These are phyloP conservation scores for Drosophila sp. DNA, from an alignment of 1,140 invertebrate genomes.

Conservation along the genomic window DNA sequence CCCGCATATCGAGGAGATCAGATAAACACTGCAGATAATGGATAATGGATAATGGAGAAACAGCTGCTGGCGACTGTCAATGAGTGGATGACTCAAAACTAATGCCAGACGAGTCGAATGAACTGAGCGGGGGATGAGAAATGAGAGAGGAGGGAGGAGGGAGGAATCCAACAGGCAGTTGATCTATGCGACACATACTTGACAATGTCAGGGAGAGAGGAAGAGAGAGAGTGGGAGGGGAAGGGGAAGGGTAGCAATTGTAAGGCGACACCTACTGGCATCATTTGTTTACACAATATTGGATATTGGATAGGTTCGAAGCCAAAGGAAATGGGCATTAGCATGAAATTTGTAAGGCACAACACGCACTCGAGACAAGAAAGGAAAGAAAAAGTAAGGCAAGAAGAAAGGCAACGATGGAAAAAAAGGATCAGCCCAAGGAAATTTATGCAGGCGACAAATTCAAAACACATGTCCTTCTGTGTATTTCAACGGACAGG, in stretches of 20 bases:
- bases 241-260: conserved; percentile 47
- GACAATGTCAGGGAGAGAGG: not conserved
- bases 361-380: conserved; percentile 70
- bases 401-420: not conserved
- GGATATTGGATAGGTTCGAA: conserved; percentile 62
- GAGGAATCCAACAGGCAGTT: conserved; percentile 72
- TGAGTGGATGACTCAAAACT: conserved; percentile 51
- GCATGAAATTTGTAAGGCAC: conserved; percentile 79
- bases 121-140: not conserved
- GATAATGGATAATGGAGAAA: too few species aligned
- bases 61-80: conserved; percentile 77
- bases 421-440: conserved; percentile 65
- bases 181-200: conserved; percentile 70
- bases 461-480: conserved; percentile 81
- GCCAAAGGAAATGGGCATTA: conserved; percentile 76
- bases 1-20: conserved; percentile 73
- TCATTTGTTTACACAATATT: conserved; percentile 83
- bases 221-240: not conserved
- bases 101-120: conserved; percentile 18
- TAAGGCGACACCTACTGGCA: conserved; percentile 77
- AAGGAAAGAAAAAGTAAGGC: conserved; percentile 3
- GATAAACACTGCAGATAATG: conserved; percentile 77
- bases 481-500: too few species aligned
- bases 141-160: not conserved
- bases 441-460: conserved; percentile 81